Base-by-base conservation (phyloP, 2,888 invertebrate genomes). In the Tryphoninae sp. region DNA sequence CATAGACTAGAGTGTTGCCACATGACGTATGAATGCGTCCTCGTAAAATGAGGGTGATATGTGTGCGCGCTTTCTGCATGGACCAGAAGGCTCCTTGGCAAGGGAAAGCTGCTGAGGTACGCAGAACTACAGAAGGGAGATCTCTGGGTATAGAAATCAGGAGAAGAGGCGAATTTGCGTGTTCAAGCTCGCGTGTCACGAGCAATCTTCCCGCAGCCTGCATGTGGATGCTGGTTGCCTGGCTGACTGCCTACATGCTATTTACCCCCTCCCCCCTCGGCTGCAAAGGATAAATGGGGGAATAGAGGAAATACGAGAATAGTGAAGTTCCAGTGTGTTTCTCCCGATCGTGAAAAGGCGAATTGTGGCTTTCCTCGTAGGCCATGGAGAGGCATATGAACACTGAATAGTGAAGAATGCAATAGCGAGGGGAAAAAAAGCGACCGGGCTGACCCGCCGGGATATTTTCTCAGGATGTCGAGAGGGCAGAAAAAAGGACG, bases 161-260 rank as follows among this genome's bases (percentile, higher is more conserved):
- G 55, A 67, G 65, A 55, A 72, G 26, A 82, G 78, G 71, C 72
- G 71, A 82, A 78, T 82, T 82, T 78, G 78, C 78, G 78, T 82
- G 78, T 82, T 78, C 67, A 77, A 67, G 77, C 67, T 81, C 73
- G 78, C 81, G 81, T 82, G 78, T 82, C 73, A 78, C 78, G 71
- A 82, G 75, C 78, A 75, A 82, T 82, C 78, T 82, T 76, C 75
- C 62, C 55, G 67, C 61, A 58, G 65, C 22, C 78, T 68, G 75
- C 62, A 65, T 62, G 72, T 45, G 51, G 53, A 19, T 19, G 67
- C 45, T 49, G 74, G 59, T 22, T 69, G 73, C 68, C 45, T 65
- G 65, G 53, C 42, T 67, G 58, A 19, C 64, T 81, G 55, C n/a
- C 49, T 68, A 73, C 59, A 58, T 40, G 76, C 80, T 72, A 80